Evolutionary conservation across 92 coral and sea anemone genomes (phyloP).

Genomic region (Phenganax marumi): DNA sequence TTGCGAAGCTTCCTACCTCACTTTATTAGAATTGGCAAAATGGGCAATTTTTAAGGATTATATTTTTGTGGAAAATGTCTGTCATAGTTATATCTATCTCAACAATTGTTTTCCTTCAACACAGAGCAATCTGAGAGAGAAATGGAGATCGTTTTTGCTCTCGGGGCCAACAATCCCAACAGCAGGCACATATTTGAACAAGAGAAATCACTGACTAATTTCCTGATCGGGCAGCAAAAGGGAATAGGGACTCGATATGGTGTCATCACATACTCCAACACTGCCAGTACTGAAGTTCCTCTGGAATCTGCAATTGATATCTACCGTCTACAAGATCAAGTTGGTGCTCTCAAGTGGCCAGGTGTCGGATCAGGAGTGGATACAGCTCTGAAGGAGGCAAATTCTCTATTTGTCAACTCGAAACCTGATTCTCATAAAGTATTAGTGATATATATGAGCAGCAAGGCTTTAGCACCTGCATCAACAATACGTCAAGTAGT

Average conservation of each 20-base stretch:
- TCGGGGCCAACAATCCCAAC: constrained; percentile 39
- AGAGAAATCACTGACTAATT: constrained; percentile 18
- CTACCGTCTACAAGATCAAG: constrained; percentile 24
- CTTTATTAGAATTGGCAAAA: neutral
- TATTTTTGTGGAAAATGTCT: neutral
- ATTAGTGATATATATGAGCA: constrained; percentile 28
- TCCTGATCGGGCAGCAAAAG: constrained; percentile 18
- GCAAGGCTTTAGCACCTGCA: constrained; percentile 4
- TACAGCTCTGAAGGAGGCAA: constrained; percentile 14
- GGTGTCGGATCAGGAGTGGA: constrained; percentile 28
- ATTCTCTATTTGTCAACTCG: constrained; percentile 17
- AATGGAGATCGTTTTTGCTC: constrained; percentile 57
- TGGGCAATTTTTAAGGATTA: neutral
- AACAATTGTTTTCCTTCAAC: neutral
- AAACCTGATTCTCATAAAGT: constrained; percentile 27
- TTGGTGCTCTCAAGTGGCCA: constrained; percentile 32
- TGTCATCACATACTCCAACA: constrained; percentile 25
- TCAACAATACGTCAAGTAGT: constrained; percentile 37
- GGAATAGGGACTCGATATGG: constrained; percentile 20
- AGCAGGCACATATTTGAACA: constrained; percentile 28
- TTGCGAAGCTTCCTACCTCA: neutral
- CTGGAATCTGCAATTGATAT: constrained; percentile 12
- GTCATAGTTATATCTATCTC: neutral
- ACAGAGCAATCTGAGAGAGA: constrained; percentile 29
- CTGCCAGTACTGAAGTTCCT: neutral